Percentiles rank a stretch among this genome's conserved stretches.
Conservation (phyloP, 1,140 invertebrate species). For the Papilio xuthus region DNA sequence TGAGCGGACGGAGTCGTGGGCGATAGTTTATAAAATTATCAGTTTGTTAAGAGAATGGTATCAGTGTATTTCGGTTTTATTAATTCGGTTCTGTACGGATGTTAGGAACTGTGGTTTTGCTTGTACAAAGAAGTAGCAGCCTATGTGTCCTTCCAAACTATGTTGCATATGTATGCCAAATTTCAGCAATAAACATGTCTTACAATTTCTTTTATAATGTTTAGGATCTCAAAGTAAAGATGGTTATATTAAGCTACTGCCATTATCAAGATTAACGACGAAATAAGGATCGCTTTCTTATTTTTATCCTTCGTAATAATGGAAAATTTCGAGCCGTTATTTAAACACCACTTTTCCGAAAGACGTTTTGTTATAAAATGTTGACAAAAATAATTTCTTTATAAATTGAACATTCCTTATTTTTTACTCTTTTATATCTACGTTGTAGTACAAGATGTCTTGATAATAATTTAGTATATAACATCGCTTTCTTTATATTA, state of each 20-base stretch:
- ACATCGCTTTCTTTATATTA: no score
- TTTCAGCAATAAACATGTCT: neutral
- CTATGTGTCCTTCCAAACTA: no score
- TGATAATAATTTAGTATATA: no score
- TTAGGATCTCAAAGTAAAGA: neutral
- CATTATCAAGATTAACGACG: slow-evolving; percentile 17
- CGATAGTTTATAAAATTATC: no score
- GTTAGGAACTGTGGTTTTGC: no score
- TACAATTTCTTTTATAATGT: neutral
- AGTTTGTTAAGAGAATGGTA: no score
- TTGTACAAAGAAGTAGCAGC: no score
- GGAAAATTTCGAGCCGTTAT: neutral
- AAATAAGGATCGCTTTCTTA: slow-evolving; percentile 10
- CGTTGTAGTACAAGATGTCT: neutral
- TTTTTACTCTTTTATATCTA: neutral
- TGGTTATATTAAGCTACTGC: slow-evolving; percentile 7
- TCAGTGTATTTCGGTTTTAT: no score
- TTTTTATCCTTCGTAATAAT: slow-evolving; percentile 17
- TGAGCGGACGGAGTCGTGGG: no score
- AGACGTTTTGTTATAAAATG: neutral
- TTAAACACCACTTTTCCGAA: neutral
- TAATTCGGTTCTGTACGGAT: no score
- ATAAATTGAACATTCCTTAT: neutral
- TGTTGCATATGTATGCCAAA: no score
- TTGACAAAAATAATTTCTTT: neutral